These are phyloP conservation scores for Paedocypris micromegethes DNA, from an alignment of 2,797 vertebrate species.

Conservation along the genomic window DNA sequence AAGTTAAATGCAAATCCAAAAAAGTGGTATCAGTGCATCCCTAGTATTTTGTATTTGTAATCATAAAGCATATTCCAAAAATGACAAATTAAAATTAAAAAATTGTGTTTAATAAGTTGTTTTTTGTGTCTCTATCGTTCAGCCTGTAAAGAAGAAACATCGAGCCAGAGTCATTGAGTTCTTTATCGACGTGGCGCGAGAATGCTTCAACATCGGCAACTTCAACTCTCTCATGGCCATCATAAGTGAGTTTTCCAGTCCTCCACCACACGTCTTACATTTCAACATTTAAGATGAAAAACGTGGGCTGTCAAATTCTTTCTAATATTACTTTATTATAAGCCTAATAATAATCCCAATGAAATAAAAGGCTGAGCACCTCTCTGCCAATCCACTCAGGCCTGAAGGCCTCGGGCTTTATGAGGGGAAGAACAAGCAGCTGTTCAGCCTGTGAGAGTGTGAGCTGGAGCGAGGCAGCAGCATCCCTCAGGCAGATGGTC, in stretches of 20 bases:
- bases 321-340: too few relatives aligned
- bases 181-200: conserved; percentile 90
- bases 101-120: too few relatives aligned
- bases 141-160: conserved; percentile 93
- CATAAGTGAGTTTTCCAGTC: conserved; percentile 75
- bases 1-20: too few relatives aligned
- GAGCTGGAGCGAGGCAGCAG: conserved; percentile 29
- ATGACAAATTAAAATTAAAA: too few relatives aligned
- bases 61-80: too few relatives aligned
- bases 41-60: too few relatives aligned
- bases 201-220: conserved; percentile 96
- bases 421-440: conserved; percentile 40
- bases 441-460: conserved; percentile 46
- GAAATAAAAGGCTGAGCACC: neutral
- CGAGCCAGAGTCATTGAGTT: conserved; percentile 87
- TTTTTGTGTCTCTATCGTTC: conserved; percentile 1
- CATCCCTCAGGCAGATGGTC: conserved; percentile 66
- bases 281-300: neutral
- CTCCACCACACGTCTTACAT: neutral
- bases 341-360: too few relatives aligned
- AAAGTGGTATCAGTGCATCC: too few relatives aligned
- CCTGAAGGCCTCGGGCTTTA: conserved; percentile 10
- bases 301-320: too few relatives aligned
- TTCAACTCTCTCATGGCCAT: conserved; percentile 97
- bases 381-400: conserved; percentile 1